phyloP scores from a whole-genome alignment of 2,888 invertebrate genomes.

The Smittia aterrima region DNA sequence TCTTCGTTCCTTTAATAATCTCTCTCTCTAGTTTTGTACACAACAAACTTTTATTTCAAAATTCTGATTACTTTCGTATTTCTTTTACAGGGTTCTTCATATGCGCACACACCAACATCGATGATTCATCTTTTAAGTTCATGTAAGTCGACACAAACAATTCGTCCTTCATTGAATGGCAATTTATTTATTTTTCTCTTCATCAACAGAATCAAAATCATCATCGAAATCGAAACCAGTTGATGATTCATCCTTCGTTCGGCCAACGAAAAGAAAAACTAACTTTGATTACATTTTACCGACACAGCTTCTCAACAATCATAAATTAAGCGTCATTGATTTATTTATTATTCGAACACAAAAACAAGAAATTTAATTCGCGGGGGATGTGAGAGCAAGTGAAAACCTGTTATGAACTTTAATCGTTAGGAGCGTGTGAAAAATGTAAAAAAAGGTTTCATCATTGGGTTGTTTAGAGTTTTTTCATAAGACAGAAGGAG shows the following conservation, averaged over 20 bases:
- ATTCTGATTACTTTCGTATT: conserved; percentile 46
- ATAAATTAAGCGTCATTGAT: neutral
- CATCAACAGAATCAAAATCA: neutral
- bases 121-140: conserved; percentile 49
- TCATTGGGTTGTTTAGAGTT: neutral
- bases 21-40: no score
- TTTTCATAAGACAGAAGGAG: neutral
- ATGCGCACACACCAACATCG: conserved; percentile 56
- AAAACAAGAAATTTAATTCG: neutral
- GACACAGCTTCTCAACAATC: neutral
- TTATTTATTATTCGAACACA: neutral
- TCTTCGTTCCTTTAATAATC: neutral
- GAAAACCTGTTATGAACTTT: neutral
- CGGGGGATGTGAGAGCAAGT: neutral
- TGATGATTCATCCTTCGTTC: neutral
- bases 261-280: neutral
- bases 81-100: conserved; percentile 49
- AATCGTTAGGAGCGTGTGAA: neutral
- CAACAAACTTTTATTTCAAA: neutral
- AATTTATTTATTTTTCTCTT: neutral
- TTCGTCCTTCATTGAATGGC: neutral
- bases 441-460: neutral
- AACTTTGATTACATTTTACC: neutral
- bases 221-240: neutral
- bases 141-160: neutral